Evolutionary conservation across 92 coral and sea anemone species (phyloP), one percentile per base, ranked within the genome.

Genomic region (Plumapathes pennacea): DNA sequence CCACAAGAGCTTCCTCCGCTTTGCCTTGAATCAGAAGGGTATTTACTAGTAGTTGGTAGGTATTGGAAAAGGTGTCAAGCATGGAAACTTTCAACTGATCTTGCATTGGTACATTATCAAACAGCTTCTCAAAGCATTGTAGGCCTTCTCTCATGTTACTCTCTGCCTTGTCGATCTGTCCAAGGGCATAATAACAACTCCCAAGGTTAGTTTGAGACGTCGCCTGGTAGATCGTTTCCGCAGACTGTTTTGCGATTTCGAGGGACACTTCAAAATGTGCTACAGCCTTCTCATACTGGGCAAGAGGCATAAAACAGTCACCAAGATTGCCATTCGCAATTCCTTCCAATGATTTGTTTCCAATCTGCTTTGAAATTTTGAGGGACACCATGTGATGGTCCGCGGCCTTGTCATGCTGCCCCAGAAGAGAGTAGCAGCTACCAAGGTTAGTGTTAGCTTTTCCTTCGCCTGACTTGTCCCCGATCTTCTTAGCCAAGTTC

Each of bases 271-370:
- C 5, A 25, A 13, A 23, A 49, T 31, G 14, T 30, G 47, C 48
- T 11, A 32, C 26, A 6, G 46, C 72, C 15, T 20, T 50, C 17
- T 34, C 24, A 63, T 63, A 49, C 6, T 64, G 10, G 10, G 53
- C 54, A 10, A 2, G 5, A 21, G 17, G 1, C 7, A 2, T 9
- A 25, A 14, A 64, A 4, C 21, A n/a, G 11, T 0, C 8, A 6
- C 60, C 72, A 18, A 64, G 19, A 17, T 7, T 31, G 11, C 14
- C 36, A 38, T 4, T 10, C n/a, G 0, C 28, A n/a, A 2, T 2
- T 2, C 32, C 32, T 32, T 9, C 42, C 37, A 4, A 5, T 1
- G 1, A 2, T 13, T 50, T 18, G 21, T 64, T 49, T 4, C 72
- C 72, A 32, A 64, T 49, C 33, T 45, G 36, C 1, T 6, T 46